A percentile compares a stretch with the other conserved stretches of the same genome.
phyloP scores from a whole-genome alignment of 2,888 invertebrate species.

The Drosophila dives region DNA sequence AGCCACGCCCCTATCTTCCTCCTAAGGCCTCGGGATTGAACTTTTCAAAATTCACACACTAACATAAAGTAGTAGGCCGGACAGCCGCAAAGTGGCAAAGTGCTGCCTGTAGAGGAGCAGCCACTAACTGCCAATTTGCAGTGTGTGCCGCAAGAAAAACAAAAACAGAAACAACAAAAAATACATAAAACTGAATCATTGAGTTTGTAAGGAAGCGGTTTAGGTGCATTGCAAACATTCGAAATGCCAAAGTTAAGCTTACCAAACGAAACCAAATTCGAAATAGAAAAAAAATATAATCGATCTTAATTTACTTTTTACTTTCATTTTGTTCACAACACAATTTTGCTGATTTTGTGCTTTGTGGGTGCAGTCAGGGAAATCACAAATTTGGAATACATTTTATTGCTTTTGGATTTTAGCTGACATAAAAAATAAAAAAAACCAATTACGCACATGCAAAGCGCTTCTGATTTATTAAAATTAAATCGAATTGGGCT shows the following conservation, averaged over 20 bases:
- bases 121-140: conserved; percentile 60
- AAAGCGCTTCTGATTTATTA: conserved; percentile 40
- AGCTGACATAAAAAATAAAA: not conserved
- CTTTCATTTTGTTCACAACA: conserved; percentile 38
- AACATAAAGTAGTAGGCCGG: conserved; percentile 22
- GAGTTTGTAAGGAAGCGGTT: conserved; percentile 36
- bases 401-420: conserved; percentile 2
- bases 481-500: conserved; percentile 54
- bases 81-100: conserved; percentile 12
- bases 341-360: not conserved
- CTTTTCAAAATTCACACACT: conserved; percentile 42
- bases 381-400: conserved; percentile 15
- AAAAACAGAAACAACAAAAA: conserved; percentile 21
- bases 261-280: conserved; percentile 26
- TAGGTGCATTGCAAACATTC: conserved; percentile 37
- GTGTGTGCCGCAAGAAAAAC: conserved; percentile 50
- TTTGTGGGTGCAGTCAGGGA: conserved; percentile 37
- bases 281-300: conserved; percentile 14
- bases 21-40: conserved; percentile 52
- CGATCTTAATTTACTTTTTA: conserved; percentile 49
- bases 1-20: conserved; percentile 55
- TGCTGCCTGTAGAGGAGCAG: conserved; percentile 7
- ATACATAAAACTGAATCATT: conserved; percentile 43
- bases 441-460: conserved; percentile 29
- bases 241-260: conserved; percentile 67